Evolutionary conservation across 92 coral and sea anemone species (phyloP).

Genomic region (Umimayanthus kanabou): DNA sequence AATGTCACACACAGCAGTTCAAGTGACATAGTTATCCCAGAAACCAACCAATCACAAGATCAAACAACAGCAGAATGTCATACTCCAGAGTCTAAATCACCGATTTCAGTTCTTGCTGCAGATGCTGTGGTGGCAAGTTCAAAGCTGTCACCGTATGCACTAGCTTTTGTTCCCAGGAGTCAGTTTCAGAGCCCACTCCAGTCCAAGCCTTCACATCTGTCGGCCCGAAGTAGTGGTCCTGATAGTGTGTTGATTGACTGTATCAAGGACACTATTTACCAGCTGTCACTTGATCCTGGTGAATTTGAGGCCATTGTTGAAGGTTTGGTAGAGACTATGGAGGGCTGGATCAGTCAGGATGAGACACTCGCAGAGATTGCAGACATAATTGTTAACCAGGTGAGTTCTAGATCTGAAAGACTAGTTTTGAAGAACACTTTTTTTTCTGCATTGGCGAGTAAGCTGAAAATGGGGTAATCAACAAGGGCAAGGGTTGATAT

Average conservation of each 20-base stretch:
- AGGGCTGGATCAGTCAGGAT: constrained; percentile 37
- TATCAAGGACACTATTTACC: constrained; percentile 28
- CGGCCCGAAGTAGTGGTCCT: constrained; percentile 19
- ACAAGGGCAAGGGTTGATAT: no score
- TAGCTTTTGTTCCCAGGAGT: constrained; percentile 31
- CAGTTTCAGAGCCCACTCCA: background rate
- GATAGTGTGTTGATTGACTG: constrained; percentile 37
- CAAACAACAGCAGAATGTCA: background rate
- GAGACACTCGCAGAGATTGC: constrained; percentile 34
- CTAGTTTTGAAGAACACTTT: no score
- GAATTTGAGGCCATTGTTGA: constrained; percentile 29
- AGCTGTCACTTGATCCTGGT: constrained; percentile 41
- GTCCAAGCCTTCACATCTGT: background rate
- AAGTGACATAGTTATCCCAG: background rate
- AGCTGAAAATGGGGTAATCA: no score
- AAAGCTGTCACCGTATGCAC: constrained; percentile 26
- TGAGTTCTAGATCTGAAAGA: background rate
- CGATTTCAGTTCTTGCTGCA: constrained; percentile 5
- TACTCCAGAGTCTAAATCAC: constrained; percentile 10
- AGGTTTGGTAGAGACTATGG: constrained; percentile 36
- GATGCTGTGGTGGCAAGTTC: background rate
- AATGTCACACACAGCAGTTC: background rate
- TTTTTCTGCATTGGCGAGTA: no score
- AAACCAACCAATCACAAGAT: background rate
- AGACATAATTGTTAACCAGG: constrained; percentile 31